Evolutionary conservation across 2,797 vertebrate genomes (phyloP), one percentile per base, ranked within the genome.

Genomic region (Lagorchestes hirsutus): DNA sequence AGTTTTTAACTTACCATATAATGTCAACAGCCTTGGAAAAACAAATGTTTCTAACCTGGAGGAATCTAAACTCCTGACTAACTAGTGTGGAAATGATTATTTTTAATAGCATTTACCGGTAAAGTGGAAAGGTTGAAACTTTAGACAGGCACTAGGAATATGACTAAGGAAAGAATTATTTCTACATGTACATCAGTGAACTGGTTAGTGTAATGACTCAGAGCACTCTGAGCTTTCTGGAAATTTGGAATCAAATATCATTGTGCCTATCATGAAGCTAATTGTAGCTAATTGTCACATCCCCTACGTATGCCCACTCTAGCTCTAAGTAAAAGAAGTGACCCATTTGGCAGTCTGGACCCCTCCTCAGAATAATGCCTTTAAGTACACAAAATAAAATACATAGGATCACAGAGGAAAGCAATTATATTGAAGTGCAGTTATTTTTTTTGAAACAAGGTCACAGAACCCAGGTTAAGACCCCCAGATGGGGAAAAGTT

Each of bases 21-120:
- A 11, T 93, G 91, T 95, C 29, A 28, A 13, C 67, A 93, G 90
- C 28, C 52, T 59, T 40, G 82, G 50, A 90, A 34, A 97, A 97
- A 93, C 74, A 90, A 95, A 87, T 91, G 27, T 92, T 91, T 94
- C 96, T 93, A 94, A 50, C 57, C 59, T 22, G 0, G 29, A 96
- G 95, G 93, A 95, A 96, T 96, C 92, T 57, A 95, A 52, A 55
- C 92, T 91, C 34, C 93, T 4, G 27, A 62, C 29, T 52, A 91
- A 82, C 93, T 91, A 82, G 50, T 46, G 55, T 16, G 55, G 55
- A 95, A 95, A 54, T 62, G 54, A 96, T 95, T 94, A 94, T 96
- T 97, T 97, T 92, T 96, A 97, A 97, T 62, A 92, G 58, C 95
- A 91, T 59, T 98, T 98, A 96, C 97, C 50, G 97, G 97, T 94